phyloP scores from a whole-genome alignment of 30 jellyfish, hydroid and myxozoan genomes.

The Aurelia sp. region DNA sequence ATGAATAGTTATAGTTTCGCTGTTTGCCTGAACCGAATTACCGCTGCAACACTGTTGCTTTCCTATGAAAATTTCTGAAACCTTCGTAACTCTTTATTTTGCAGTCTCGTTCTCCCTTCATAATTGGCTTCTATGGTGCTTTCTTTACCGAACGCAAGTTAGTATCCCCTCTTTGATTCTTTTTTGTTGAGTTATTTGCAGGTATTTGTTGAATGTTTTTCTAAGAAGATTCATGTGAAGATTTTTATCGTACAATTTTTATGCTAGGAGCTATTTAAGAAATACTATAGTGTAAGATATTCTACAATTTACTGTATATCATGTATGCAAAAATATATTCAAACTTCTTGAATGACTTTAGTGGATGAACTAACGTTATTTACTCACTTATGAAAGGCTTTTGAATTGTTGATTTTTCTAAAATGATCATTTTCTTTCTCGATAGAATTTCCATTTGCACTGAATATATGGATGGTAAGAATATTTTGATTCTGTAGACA shows the following conservation, averaged over 20 bases:
- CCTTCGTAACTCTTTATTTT: background rate
- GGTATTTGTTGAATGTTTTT: background rate
- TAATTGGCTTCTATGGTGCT: constrained; percentile 96
- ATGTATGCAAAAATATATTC: no score
- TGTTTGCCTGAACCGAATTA: no score
- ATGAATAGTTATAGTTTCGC: no score
- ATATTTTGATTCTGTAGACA: no score
- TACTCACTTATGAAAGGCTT: background rate
- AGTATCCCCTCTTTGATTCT: background rate
- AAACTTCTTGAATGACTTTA: no score
- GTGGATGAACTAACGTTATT: background rate
- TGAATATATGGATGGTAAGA: constrained; percentile 96
- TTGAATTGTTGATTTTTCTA: background rate
- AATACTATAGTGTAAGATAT: no score
- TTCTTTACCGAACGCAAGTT: constrained; percentile 92
- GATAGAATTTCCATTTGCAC: constrained; percentile 90
- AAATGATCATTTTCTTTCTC: background rate
- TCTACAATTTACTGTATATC: no score
- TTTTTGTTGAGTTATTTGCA: background rate
- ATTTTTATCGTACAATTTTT: background rate
- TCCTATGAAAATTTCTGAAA: no score
- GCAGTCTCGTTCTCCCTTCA: constrained; percentile 84
- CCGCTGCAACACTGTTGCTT: no score
- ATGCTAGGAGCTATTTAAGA: no score
- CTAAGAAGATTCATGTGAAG: no score